A percentile compares a stretch with the other conserved stretches of the same genome.
Evolutionary conservation across 2,113 vertebrate genomes (phyloP).

Genomic region (Okapia johnstoni): DNA sequence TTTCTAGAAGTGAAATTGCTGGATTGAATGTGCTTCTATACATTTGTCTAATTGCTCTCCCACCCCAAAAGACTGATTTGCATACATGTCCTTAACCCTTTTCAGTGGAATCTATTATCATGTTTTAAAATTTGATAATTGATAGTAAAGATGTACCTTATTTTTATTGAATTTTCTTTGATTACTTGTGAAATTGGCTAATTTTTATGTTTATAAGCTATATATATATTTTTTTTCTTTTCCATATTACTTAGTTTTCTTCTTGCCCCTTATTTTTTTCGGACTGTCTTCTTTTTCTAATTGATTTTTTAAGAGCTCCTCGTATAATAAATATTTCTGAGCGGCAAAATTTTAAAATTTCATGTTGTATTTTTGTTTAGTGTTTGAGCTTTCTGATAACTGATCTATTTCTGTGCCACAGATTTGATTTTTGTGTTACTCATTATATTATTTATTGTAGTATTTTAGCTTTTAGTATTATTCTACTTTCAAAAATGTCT

Average conservation of each 20-base stretch:
- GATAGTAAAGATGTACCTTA: neutral
- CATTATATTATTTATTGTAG: neutral
- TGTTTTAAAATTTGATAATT: slow-evolving; percentile 8
- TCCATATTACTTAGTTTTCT: neutral
- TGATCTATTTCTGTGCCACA: neutral
- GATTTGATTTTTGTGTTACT: neutral
- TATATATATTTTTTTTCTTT: neutral
- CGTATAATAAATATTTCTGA: neutral
- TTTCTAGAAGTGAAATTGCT: neutral
- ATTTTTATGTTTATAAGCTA: neutral
- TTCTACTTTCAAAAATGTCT: slow-evolving; percentile 18
- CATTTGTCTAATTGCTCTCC: neutral
- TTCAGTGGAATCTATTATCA: neutral
- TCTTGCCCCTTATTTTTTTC: neutral
- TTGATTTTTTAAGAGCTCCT: neutral
- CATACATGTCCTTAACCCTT: neutral
- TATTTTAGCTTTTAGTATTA: neutral
- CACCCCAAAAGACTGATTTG: neutral
- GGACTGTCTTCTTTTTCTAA: neutral
- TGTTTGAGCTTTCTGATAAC: neutral
- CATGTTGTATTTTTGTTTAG: neutral
- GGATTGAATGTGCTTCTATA: neutral
- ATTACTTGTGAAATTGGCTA: neutral
- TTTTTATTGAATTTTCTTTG: slow-evolving; percentile 24
- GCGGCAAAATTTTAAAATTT: neutral